Evolutionary conservation across 1,140 invertebrate genomes (phyloP).

Genomic region (Hypsibius dujardini): DNA sequence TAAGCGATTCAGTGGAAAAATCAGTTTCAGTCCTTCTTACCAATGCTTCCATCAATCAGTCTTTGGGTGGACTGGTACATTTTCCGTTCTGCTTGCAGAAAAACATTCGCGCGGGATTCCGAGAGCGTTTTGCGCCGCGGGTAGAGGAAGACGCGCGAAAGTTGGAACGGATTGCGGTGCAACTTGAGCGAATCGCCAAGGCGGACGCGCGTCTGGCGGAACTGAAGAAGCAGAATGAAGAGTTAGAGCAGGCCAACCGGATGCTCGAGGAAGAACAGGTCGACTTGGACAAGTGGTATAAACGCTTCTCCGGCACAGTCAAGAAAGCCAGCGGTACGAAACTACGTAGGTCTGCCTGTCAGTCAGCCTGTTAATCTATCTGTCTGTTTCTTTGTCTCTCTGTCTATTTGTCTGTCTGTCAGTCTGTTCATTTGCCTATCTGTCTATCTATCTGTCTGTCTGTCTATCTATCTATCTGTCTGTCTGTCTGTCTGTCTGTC

Average conservation of each 20-base stretch:
- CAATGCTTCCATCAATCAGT: neutral
- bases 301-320: neutral
- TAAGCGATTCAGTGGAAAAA: neutral
- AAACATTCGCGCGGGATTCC: neutral
- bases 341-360: too few species aligned
- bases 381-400: too few species aligned
- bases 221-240: too few species aligned
- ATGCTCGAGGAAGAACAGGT: too few species aligned
- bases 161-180: neutral
- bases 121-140: neutral
- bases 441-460: too few species aligned
- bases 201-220: too few species aligned
- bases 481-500: too few species aligned
- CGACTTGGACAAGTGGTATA: neutral
- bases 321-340: constrained; percentile 1
- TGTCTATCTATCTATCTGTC: too few species aligned
- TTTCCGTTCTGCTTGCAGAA: neutral
- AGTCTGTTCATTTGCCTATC: too few species aligned
- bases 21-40: neutral
- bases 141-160: neutral
- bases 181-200: neutral
- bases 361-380: too few species aligned
- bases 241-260: too few species aligned
- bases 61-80: neutral
- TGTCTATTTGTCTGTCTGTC: too few species aligned